These are phyloP conservation scores for Lipophrys pholis DNA, from an alignment of 2,113 vertebrate species.

Conservation along the genomic window DNA sequence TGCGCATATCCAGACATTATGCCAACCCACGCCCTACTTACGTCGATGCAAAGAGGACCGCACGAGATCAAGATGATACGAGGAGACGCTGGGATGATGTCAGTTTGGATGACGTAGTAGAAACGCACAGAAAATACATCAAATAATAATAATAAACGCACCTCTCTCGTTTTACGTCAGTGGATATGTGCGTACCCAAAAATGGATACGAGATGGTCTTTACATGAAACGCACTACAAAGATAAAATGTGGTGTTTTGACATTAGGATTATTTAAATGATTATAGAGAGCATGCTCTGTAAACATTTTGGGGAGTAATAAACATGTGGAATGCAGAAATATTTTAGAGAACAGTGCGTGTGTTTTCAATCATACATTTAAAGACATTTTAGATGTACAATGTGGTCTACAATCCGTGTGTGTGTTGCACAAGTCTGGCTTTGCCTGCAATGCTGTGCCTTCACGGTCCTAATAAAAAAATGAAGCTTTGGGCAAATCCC, in stretches of 20 bases:
- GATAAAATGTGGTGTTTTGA: no score
- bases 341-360: no score
- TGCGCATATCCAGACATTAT: not conserved
- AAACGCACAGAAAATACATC: not conserved
- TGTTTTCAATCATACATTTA: no score
- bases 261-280: no score
- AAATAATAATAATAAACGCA: not conserved
- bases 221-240: no score
- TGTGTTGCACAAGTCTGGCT: not conserved
- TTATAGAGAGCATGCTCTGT: no score
- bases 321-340: no score
- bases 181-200: not conserved
- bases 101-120: not conserved
- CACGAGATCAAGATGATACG: conserved; percentile 32
- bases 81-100: not conserved
- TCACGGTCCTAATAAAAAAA: conserved; percentile 20
- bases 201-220: no score
- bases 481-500: not conserved
- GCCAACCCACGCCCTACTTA: conserved; percentile 41
- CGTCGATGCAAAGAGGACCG: conserved; percentile 34
- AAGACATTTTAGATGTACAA: not conserved
- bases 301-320: no score
- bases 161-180: not conserved
- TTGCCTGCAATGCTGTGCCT: not conserved
- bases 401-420: not conserved